Conservation (phyloP, 2,797 vertebrate species). For the Periparus ater region DNA sequence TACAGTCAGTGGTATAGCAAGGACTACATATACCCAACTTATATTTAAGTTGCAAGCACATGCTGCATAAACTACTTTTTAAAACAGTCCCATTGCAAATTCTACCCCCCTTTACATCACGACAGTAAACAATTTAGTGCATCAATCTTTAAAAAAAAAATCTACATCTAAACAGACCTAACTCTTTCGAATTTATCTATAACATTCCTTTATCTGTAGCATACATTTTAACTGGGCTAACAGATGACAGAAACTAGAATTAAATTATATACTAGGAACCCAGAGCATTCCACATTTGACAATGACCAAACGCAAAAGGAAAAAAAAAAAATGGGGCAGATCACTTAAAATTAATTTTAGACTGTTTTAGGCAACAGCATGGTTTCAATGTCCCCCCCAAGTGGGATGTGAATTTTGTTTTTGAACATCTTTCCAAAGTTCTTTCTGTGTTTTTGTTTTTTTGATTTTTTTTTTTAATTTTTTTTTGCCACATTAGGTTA, state of each 20-base stretch:
- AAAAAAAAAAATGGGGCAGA: constrained; percentile 71
- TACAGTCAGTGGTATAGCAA: constrained; percentile 88
- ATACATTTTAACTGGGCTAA: constrained; percentile 85
- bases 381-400: constrained; percentile 78
- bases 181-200: constrained; percentile 82
- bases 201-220: constrained; percentile 87
- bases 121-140: constrained; percentile 88
- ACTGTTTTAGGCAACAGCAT: constrained; percentile 86
- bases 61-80: constrained; percentile 89
- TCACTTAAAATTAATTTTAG: constrained; percentile 84
- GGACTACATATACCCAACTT: constrained; percentile 88
- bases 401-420: constrained; percentile 72
- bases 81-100: constrained; percentile 85
- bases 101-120: constrained; percentile 86
- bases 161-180: constrained; percentile 83
- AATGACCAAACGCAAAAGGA: constrained; percentile 85
- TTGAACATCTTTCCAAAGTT: constrained; percentile 73
- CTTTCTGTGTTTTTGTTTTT: constrained; percentile 55
- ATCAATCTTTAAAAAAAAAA: constrained; percentile 81
- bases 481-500: constrained; percentile 76
- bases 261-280: constrained; percentile 87
- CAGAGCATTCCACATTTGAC: constrained; percentile 85
- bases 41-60: constrained; percentile 90
- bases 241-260: constrained; percentile 86
- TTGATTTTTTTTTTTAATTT: not conserved